Percentiles rank a stretch among this genome's conserved stretches.
phyloP scores from a whole-genome alignment of 2,888 invertebrate species.

The Blomia tropicalis region DNA sequence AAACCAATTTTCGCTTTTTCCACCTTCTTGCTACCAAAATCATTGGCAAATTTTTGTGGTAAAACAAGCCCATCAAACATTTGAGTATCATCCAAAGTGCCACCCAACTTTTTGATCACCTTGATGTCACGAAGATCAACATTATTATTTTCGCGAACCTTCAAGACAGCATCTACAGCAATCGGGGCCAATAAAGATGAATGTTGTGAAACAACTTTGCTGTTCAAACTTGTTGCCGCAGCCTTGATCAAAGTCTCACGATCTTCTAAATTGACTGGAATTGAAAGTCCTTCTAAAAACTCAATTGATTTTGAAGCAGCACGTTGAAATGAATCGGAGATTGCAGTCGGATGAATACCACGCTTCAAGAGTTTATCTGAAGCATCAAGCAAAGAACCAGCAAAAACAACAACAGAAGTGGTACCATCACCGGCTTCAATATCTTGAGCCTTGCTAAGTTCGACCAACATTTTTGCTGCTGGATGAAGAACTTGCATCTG shows the following conservation, averaged over 20 bases:
- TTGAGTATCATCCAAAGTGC: slow-evolving; percentile 93
- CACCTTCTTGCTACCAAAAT: slow-evolving; percentile 76
- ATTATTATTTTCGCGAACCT: slow-evolving; percentile 51
- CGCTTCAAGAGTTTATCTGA: slow-evolving; percentile 75
- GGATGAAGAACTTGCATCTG: slow-evolving; percentile 97
- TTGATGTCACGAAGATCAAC: slow-evolving; percentile 86
- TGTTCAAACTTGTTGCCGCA: slow-evolving; percentile 93
- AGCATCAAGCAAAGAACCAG: slow-evolving; percentile 80
- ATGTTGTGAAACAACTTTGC: slow-evolving; percentile 95
- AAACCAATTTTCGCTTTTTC: slow-evolving; percentile 97
- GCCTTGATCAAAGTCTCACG: slow-evolving; percentile 73
- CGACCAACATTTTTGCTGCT: slow-evolving; percentile 97
- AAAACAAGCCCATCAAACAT: slow-evolving; percentile 88
- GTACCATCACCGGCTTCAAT: slow-evolving; percentile 99
- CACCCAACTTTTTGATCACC: slow-evolving; percentile 74
- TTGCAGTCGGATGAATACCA: slow-evolving; percentile 84
- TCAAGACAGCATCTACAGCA: slow-evolving; percentile 88
- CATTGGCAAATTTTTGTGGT: slow-evolving; percentile 68
- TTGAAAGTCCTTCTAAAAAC: slow-evolving; percentile 60
- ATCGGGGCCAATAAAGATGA: slow-evolving; percentile 85
- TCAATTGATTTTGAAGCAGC: slow-evolving; percentile 52
- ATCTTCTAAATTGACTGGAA: slow-evolving; percentile 66
- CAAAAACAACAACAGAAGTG: slow-evolving; percentile 92
- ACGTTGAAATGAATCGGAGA: slow-evolving; percentile 89
- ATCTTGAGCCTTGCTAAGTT: slow-evolving; percentile 93